A percentile compares a stretch with the other conserved stretches of the same genome.
phyloP scores from a whole-genome alignment of 2,797 vertebrate genomes.

The Peromyscus melanophrys region DNA sequence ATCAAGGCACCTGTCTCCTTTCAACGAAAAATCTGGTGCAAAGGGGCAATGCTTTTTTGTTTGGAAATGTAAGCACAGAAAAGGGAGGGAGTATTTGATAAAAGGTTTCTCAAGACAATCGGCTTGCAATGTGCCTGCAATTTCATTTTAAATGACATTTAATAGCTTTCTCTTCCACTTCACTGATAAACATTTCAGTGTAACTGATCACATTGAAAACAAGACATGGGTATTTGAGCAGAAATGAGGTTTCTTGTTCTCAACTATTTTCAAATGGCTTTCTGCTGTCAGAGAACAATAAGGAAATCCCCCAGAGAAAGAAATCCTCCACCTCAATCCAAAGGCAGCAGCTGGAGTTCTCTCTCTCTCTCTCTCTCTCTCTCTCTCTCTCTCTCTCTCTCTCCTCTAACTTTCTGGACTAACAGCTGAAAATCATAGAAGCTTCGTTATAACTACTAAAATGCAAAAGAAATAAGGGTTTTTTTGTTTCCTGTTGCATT shows the following conservation, averaged over 20 bases:
- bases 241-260: slow-evolving; percentile 56
- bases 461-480: slow-evolving; percentile 4
- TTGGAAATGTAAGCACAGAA: slow-evolving; percentile 73
- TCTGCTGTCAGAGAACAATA: slow-evolving; percentile 43
- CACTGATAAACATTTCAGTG: slow-evolving; percentile 69
- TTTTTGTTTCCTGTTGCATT: not conserved
- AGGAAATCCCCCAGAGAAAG: slow-evolving; percentile 7
- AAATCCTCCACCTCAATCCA: not conserved
- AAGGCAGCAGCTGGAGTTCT: not conserved
- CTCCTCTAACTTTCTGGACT: slow-evolving; percentile 2
- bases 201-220: slow-evolving; percentile 68
- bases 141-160: slow-evolving; percentile 69
- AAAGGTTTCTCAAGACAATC: slow-evolving; percentile 63
- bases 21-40: slow-evolving; percentile 46
- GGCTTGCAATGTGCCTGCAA: slow-evolving; percentile 13
- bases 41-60: slow-evolving; percentile 4
- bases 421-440: slow-evolving; percentile 35
- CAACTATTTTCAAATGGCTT: slow-evolving; percentile 71
- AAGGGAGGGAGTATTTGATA: not conserved
- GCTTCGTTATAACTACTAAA: slow-evolving; percentile 45
- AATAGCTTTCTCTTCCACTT: slow-evolving; percentile 63
- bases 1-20: not conserved
- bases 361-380: not conserved
- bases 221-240: slow-evolving; percentile 43
- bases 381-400: too few species aligned